phyloP scores from a whole-genome alignment of 2,888 invertebrate species.

The Bellardia bayeri region DNA sequence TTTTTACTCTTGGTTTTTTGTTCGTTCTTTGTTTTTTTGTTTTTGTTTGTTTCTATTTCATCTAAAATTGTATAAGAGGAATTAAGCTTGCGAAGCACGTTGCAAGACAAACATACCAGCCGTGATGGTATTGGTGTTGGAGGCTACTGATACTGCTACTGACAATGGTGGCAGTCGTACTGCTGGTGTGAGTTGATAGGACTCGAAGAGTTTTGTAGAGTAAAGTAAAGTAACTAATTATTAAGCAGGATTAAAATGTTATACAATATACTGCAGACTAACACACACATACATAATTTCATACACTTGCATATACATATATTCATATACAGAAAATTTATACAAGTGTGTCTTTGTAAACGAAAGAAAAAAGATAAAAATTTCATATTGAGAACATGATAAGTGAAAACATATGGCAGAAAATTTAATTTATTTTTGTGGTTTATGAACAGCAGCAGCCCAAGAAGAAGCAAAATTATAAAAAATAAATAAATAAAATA shows the following conservation, averaged over 20 bases:
- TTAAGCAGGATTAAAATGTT: slow-evolving; percentile 73
- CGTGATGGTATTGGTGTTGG: slow-evolving; percentile 41
- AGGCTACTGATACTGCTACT: slow-evolving; percentile 1
- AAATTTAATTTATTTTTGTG: slow-evolving; percentile 67
- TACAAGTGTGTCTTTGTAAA: background rate
- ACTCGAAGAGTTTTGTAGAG: slow-evolving; percentile 38
- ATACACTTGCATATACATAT: background rate
- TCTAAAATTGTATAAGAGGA: slow-evolving; percentile 48
- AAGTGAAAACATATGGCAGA: slow-evolving; percentile 73
- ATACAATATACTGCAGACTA: slow-evolving; percentile 66
- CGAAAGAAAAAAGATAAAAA: slow-evolving; percentile 19
- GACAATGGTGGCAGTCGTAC: background rate
- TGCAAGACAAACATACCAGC: slow-evolving; percentile 62
- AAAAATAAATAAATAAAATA: slow-evolving; percentile 13
- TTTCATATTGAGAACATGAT: slow-evolving; percentile 67
- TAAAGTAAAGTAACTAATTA: slow-evolving; percentile 71
- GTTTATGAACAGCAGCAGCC: slow-evolving; percentile 48
- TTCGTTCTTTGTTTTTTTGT: background rate
- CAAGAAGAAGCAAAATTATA: background rate
- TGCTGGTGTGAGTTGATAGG: slow-evolving; percentile 9
- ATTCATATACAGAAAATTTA: background rate
- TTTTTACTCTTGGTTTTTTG: slow-evolving; percentile 6
- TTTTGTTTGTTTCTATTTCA: slow-evolving; percentile 17
- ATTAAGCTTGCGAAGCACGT: slow-evolving; percentile 71
- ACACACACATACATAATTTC: slow-evolving; percentile 3